These are phyloP conservation scores for Drosophila anomelani DNA, from an alignment of 2,888 invertebrate species.

Conservation along the genomic window DNA sequence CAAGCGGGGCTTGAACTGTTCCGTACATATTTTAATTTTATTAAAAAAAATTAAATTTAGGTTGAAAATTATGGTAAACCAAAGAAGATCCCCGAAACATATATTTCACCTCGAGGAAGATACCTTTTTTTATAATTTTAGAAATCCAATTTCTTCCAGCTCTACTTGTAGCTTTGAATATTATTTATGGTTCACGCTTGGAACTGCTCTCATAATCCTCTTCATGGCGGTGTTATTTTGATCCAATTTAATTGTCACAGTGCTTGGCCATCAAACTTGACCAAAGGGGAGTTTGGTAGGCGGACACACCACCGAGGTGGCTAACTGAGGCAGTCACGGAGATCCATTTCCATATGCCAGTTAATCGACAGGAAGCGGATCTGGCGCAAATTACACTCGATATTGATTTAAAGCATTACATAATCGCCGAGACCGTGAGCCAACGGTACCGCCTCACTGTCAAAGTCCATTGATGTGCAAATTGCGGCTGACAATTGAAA, in stretches of 20 bases:
- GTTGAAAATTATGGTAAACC: neutral
- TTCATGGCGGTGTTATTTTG: neutral
- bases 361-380: conserved; percentile 63
- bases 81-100: neutral
- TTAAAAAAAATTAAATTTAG: neutral
- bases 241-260: conserved; percentile 26
- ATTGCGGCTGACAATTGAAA: conserved; percentile 51
- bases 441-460: conserved; percentile 66
- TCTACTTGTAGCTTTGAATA: neutral
- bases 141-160: neutral
- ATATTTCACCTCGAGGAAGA: too few relatives aligned
- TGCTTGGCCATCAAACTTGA: conserved; percentile 47
- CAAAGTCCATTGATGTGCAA: conserved; percentile 74
- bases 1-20: conserved; percentile 44
- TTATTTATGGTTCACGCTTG: conserved; percentile 15
- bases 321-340: conserved; percentile 50
- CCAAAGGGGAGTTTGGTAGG: conserved; percentile 42
- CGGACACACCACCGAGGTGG: conserved; percentile 42
- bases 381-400: conserved; percentile 53
- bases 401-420: conserved; percentile 50
- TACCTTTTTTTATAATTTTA: neutral
- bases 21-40: neutral
- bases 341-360: conserved; percentile 63
- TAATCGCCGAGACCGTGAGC: conserved; percentile 42
- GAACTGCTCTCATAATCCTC: neutral